Evolutionary conservation across 2,888 invertebrate species (phyloP), one percentile per base, ranked within the genome.

Genomic region (Erebia ligea): DNA sequence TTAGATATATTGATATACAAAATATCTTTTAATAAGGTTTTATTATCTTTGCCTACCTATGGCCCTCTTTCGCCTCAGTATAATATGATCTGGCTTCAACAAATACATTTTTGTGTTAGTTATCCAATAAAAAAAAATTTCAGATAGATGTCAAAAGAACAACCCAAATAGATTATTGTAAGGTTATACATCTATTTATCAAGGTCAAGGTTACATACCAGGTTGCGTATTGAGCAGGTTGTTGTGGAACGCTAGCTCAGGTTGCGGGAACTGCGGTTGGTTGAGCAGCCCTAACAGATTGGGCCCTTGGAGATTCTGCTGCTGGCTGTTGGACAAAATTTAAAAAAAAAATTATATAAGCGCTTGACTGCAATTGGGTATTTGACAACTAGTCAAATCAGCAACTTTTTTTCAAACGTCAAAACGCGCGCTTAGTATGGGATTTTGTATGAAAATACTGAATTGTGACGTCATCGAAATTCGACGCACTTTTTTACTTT

Each of bases 261-360:
- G 82, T 75, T 87, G 90, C 2, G 89, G 88, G 81, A 82, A 91
- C 61, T 86, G 77, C 4, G 84, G 89, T 79, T 87, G 89, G 80
- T 91, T 92, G 5, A 93, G 85, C 4, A 93, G 81, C 0, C 92
- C 92, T 40, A 93, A 85, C 1, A 93, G 85, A 71, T 92, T 91
- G 11, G 91, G 91, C 0, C 92, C 92, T 0, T 90, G 87, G 48
- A 92, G 83, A 75, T 89, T 92, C 78, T 92, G 92, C 76, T 93
- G 92, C 75, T 93, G 92, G 73, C 92, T 93, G 86, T 67, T 54
- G 10, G 56, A 10, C 21, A 64, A 17, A 69, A 45, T 34, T 34
- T 34, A 34, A n/a, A n/a, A n/a, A n/a, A n/a, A n/a, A n/a, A n/a
- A n/a, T n/a, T 34, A 34, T 6, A 34, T 34, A 6, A 34, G 25